Evolutionary conservation across 1,140 invertebrate species (phyloP), one percentile per base, ranked within the genome.

Genomic region (Pseudomyrmex gracilis): DNA sequence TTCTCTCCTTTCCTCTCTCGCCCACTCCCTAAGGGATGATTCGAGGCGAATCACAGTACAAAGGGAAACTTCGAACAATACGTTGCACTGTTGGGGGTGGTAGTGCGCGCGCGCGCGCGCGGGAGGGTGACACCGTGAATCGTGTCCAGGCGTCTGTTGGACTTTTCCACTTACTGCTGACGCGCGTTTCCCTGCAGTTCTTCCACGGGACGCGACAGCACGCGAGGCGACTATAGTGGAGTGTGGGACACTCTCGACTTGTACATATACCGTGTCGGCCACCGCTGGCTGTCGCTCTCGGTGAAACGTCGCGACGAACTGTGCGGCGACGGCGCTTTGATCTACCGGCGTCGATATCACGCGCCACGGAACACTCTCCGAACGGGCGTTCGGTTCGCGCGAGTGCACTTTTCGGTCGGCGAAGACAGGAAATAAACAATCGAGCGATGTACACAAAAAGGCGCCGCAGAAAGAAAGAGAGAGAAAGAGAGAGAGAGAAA

Each of bases 301-400:
- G 57, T 63, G 73, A 77, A 88, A 74, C 70, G 63, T 85, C 64
- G 70, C 64, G 10, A 45, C 60, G 49, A 77, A 34, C 83, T 71
- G 84, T 86, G 87, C 85, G 87, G 34, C 34, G 34, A 5, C 34
- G 0, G 34, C 85, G 90, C 91, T 92, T 92, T 92, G 91, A 92
- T 92, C 90, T 90, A 90, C 87, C 87, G 85, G 86, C 85, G 87
- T 91, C 90, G 86, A 92, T 91, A 92, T 90, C 91, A 87, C 87
- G 85, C 86, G 64, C 57, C 80, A 61, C 67, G 74, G 53, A 89
- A 86, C 82, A 84, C 63, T 74, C 68, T 24, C 2, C 51, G 45
- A 22, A 13, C 20, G 34, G 34, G 7, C 17, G 64, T 78, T 34
- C 34, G 34, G 87, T 91, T 83, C 88, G 84, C 85, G 61, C 87